Base-by-base conservation (phyloP, 2,113 vertebrate genomes). In the Anhinga rufa region DNA sequence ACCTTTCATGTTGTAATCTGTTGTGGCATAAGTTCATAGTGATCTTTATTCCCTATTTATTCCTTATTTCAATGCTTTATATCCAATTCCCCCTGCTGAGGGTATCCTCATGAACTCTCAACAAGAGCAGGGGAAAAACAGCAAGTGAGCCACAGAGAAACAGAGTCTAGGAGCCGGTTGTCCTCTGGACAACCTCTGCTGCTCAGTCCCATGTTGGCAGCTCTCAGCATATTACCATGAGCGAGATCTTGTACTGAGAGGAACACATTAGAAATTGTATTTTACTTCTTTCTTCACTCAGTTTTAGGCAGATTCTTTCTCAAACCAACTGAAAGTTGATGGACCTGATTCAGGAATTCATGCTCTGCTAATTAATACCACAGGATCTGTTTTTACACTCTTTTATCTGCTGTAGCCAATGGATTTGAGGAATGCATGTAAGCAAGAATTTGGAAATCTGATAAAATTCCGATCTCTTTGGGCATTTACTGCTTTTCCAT, bases 61-160 rank as follows among this genome's bases (percentile, higher is more conserved):
- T 61, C 34, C 22, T 78, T 49, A 48, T 75, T 83, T 90, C 46
- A 64, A 4, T 55, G n/a, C 3, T 52, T 19, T 51, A 4, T 40
- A 61, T 40, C 57, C 38, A 36, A 6, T 76, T 78, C 2, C 7
- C 44, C 12, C 44, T 55, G 3, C 60, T 70, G 40, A 66, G 3
- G 18, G 38, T 75, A 92, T 85, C 66, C 86, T 96, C 88, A 85
- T 60, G 40, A 91, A 83, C 69, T 97, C 91, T 86, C 82, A 92
- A 54, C 28, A 96, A 60, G 65, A 97, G 94, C 24, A 74, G 15
- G 22, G 32, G 82, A 90, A 97, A 95, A 97, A 14, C 46, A 91
- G 75, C 49, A 34, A 94, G 76, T 9, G n/a, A 89, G 36, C 55
- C 88, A 52, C 17, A 65, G 28, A 31, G 26, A 79, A 75, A 95